Evolutionary conservation across 2,113 vertebrate genomes (phyloP).

Genomic region (Probosciger aterrimus): DNA sequence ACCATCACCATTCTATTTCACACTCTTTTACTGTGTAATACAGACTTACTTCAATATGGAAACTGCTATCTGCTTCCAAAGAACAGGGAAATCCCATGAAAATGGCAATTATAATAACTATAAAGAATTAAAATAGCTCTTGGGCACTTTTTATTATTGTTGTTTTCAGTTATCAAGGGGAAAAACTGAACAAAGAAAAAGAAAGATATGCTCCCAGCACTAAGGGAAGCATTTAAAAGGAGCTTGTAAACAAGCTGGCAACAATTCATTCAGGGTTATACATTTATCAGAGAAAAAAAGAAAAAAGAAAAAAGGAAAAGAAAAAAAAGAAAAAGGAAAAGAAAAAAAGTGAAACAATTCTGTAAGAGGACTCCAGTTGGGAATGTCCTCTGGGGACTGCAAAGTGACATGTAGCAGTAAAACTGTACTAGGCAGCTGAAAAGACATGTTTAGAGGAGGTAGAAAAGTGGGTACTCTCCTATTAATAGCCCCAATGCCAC

Average conservation of each 20-base stretch:
- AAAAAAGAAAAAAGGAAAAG: too few species aligned
- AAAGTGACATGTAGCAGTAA: background rate
- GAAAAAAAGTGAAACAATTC: background rate
- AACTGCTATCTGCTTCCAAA: background rate
- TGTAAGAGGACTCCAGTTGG: background rate
- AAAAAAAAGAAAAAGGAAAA: background rate
- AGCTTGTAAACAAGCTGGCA: conserved; percentile 4
- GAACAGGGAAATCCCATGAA: conserved; percentile 46
- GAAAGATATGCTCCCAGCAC: background rate
- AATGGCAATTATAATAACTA: background rate
- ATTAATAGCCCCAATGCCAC: background rate
- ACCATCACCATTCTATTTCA: background rate
- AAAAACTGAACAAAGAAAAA: conserved; percentile 1
- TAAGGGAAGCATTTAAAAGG: background rate
- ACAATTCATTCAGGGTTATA: background rate
- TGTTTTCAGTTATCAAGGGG: background rate
- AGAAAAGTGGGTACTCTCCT: background rate
- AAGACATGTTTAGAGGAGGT: background rate
- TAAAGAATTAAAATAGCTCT: conserved; percentile 15
- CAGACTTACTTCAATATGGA: background rate
- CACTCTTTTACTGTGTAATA: background rate
- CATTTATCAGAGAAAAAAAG: background rate
- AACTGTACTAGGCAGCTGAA: background rate
- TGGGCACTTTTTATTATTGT: background rate
- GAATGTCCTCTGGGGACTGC: background rate